A percentile compares a stretch with the other conserved stretches of the same genome.
Evolutionary conservation across 2,888 invertebrate species (phyloP).

Genomic region (Sclerodermus sp.): DNA sequence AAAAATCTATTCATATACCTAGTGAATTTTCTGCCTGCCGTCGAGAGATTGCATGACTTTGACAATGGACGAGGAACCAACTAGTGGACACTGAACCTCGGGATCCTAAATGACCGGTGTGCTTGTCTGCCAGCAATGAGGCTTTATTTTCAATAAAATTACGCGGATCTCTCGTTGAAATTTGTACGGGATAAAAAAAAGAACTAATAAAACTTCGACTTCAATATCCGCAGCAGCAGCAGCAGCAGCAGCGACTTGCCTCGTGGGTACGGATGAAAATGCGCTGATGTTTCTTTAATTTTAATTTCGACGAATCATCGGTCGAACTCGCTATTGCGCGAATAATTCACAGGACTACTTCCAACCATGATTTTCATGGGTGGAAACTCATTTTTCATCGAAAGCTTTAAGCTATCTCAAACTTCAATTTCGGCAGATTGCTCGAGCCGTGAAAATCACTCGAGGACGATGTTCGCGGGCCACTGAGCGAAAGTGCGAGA

Average conservation of each 20-base stretch:
- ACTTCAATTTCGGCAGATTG: conserved; percentile 28
- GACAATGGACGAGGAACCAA: conserved; percentile 22
- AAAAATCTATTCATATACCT: conserved; percentile 32
- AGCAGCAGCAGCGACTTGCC: no score
- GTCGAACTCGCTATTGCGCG: no score
- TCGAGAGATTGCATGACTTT: conserved; percentile 28
- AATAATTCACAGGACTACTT: no score
- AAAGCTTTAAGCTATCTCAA: conserved; percentile 8
- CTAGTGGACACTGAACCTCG: conserved; percentile 9
- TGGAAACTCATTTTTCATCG: conserved; percentile 1
- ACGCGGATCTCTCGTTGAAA: conserved; percentile 8
- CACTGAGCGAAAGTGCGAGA: conserved; percentile 21
- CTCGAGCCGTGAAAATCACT: conserved; percentile 23
- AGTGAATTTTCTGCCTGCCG: conserved; percentile 24
- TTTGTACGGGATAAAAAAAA: no score
- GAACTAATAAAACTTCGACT: no score
- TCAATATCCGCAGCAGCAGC: no score
- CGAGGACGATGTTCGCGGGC: conserved; percentile 12
- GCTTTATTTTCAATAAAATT: conserved; percentile 13
- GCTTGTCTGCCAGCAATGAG: neutral
- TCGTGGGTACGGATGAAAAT: no score
- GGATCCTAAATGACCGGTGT: conserved; percentile 19
- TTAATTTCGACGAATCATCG: no score
- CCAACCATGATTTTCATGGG: no score
- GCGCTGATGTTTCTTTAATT: no score